phyloP scores from a whole-genome alignment of 2,888 invertebrate genomes.

The Bembecia ichneumoniformis region DNA sequence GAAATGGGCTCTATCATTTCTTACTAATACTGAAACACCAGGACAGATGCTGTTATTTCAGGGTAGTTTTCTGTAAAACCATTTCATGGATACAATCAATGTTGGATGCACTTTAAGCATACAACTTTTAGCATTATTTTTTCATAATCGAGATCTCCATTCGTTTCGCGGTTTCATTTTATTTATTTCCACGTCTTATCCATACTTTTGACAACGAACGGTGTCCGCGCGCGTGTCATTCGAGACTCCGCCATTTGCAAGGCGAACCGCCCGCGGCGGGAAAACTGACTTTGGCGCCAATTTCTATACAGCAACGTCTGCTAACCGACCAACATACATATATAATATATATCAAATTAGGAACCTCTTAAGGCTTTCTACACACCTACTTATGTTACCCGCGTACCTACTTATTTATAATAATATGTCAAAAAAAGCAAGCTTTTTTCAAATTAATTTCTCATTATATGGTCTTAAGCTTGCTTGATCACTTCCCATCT shows the following conservation, averaged over 20 bases:
- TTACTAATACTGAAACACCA: too few relatives aligned
- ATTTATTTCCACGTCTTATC: conserved; percentile 21
- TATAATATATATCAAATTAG: conserved; percentile 16
- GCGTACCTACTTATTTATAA: too few relatives aligned
- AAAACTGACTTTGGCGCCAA: conserved; percentile 70
- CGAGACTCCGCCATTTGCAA: conserved; percentile 67
- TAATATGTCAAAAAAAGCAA: too few relatives aligned
- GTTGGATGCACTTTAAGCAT: too few relatives aligned
- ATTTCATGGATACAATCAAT: too few relatives aligned
- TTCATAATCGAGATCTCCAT: too few relatives aligned
- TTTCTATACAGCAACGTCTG: conserved; percentile 48
- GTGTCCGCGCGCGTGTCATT: conserved; percentile 52
- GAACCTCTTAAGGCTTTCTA: conserved; percentile 2
- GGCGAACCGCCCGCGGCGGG: conserved; percentile 65
- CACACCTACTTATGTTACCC: too few relatives aligned
- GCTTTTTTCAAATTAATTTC: not conserved
- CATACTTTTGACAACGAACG: conserved; percentile 26
- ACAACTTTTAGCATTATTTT: too few relatives aligned
- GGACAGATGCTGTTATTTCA: too few relatives aligned
- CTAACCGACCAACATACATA: conserved; percentile 33
- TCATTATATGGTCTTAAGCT: not conserved
- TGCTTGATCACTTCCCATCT: not conserved
- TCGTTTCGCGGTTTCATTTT: too few relatives aligned
- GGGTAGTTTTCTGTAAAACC: too few relatives aligned
- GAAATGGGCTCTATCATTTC: too few relatives aligned